phyloP scores from a whole-genome alignment of 35 echinoderm and acorn worm genomes.

The Apostichopus californicus region DNA sequence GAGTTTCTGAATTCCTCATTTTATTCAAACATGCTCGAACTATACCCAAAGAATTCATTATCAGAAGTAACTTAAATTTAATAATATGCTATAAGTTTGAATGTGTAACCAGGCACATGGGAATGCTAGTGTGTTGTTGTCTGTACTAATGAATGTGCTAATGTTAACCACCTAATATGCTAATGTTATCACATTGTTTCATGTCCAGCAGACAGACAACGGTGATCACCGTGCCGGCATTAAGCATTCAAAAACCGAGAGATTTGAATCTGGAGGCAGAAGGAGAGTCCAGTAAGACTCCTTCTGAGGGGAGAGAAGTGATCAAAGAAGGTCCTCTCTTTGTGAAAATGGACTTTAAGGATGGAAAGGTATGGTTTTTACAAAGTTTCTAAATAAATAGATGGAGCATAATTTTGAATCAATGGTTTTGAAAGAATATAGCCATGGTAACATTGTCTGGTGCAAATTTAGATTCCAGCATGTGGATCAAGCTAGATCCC shows the following conservation, averaged over 20 bases:
- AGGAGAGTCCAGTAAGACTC: slow-evolving; percentile 25
- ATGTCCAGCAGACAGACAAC: neutral
- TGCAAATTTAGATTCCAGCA: too few species aligned
- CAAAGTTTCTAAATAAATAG: neutral
- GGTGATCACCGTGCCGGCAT: neutral
- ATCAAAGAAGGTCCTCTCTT: slow-evolving; percentile 81
- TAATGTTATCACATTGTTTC: neutral
- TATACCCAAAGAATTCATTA: too few species aligned
- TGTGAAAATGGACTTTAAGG: slow-evolving; percentile 85
- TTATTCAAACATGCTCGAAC: too few species aligned
- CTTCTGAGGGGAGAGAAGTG: slow-evolving; percentile 40
- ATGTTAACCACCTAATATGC: neutral
- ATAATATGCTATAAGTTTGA: too few species aligned
- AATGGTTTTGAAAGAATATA: too few species aligned
- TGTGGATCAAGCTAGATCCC: too few species aligned
- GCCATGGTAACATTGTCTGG: too few species aligned
- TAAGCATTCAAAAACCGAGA: slow-evolving; percentile 16
- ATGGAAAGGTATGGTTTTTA: slow-evolving; percentile 61
- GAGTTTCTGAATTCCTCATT: too few species aligned
- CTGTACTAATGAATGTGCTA: too few species aligned
- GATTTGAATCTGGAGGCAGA: slow-evolving; percentile 3
- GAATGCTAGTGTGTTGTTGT: too few species aligned
- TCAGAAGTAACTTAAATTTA: too few species aligned
- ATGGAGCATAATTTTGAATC: neutral
- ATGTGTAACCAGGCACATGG: too few species aligned